Evolutionary conservation across 2,888 invertebrate genomes (phyloP).

Genomic region (Leptogaster cylindrica): DNA sequence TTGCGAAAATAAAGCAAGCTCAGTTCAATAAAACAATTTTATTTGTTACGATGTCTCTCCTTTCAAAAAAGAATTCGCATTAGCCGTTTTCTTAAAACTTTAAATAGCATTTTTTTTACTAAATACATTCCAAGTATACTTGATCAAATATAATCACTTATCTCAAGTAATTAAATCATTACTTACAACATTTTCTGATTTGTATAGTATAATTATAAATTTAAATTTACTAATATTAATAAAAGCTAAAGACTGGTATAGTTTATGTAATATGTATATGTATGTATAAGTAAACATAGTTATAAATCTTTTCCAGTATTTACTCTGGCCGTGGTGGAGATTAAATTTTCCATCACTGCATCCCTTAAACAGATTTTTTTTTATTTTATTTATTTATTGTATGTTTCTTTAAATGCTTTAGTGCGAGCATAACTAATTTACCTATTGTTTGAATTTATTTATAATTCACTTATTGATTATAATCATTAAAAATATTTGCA

Average conservation of each 20-base stretch:
- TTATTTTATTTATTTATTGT: slow-evolving; percentile 6
- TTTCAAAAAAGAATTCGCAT: no score
- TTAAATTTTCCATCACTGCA: slow-evolving; percentile 5
- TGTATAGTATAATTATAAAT: slow-evolving; percentile 26
- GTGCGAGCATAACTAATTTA: not conserved
- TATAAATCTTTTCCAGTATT: slow-evolving; percentile 15
- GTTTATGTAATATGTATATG: slow-evolving; percentile 20
- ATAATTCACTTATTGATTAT: not conserved
- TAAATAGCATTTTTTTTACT: no score
- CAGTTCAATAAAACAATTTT: slow-evolving; percentile 3
- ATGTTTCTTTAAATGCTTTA: slow-evolving; percentile 16
- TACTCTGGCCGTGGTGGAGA: not conserved
- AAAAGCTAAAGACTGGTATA: slow-evolving; percentile 35
- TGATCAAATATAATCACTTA: no score
- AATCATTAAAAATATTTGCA: slow-evolving; percentile 22
- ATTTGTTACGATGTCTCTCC: slow-evolving; percentile 5
- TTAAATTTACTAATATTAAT: slow-evolving; percentile 34
- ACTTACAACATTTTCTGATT: not conserved
- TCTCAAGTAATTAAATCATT: no score
- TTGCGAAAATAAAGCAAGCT: no score
- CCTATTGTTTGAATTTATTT: not conserved
- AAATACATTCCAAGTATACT: no score
- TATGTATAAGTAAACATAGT: slow-evolving; percentile 19
- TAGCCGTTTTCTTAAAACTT: no score
- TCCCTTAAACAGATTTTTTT: not conserved